A percentile compares a stretch with the other conserved stretches of the same genome.
Evolutionary conservation across 2,797 vertebrate genomes (phyloP).

Genomic region (Sebastes itinus): DNA sequence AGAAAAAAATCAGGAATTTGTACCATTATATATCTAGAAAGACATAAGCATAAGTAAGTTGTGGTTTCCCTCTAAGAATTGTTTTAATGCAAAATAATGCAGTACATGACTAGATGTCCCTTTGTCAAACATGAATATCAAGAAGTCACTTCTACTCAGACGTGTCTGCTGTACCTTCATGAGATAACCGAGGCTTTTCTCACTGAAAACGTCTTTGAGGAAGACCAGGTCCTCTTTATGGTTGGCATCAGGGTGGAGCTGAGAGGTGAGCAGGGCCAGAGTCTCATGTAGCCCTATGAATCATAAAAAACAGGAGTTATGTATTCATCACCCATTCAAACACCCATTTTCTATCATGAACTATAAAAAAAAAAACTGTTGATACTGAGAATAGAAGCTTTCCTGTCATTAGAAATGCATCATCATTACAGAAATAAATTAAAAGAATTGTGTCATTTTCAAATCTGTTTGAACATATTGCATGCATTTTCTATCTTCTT

Average conservation of each 20-base stretch:
- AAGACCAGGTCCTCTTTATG: conserved; percentile 92
- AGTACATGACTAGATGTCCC: not conserved
- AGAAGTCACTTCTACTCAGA: not conserved
- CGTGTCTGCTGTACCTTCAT: conserved; percentile 86
- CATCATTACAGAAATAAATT: not conserved
- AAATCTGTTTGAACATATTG: not conserved
- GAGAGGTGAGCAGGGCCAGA: conserved; percentile 91
- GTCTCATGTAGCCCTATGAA: conserved; percentile 90
- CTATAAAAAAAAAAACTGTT: not conserved
- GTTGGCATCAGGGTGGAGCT: conserved; percentile 91
- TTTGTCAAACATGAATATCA: not conserved
- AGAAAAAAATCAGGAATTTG: not conserved
- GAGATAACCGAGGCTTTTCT: conserved; percentile 90
- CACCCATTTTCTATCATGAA: not conserved
- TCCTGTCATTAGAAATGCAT: not conserved
- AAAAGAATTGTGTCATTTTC: not conserved
- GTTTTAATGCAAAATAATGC: not conserved
- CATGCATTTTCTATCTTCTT: not conserved
- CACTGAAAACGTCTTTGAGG: conserved; percentile 91
- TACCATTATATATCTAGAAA: not conserved
- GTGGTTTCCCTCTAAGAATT: not conserved
- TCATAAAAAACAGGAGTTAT: not conserved
- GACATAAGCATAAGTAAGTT: not conserved
- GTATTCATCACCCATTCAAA: not conserved
- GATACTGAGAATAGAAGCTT: not conserved